Conservation (phyloP, 2,113 vertebrate species). For the Galemys pyrenaicus region DNA sequence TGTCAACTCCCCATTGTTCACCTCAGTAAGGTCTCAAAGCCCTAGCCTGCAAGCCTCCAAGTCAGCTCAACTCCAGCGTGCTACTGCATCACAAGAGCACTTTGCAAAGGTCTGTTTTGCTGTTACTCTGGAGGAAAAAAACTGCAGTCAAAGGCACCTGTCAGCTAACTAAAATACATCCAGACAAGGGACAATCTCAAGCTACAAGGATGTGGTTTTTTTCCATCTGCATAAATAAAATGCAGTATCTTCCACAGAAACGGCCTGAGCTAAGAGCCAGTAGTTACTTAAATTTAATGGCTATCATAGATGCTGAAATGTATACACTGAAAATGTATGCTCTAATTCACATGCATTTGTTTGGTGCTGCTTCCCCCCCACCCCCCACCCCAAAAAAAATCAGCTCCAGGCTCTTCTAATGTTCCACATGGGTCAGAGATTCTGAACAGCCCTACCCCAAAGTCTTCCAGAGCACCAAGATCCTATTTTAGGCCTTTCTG, state of each 20-base stretch:
- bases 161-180: neutral
- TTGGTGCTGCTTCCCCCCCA: neutral
- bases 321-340: neutral
- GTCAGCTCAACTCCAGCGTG: neutral
- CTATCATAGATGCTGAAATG: neutral
- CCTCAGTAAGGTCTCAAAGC: neutral
- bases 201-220: neutral
- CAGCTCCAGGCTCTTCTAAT: neutral
- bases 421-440: neutral
- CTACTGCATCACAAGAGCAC: conserved; percentile 1
- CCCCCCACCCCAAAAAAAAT: neutral
- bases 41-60: neutral
- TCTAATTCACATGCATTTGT: neutral
- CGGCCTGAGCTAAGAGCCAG: neutral
- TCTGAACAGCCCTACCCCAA: neutral
- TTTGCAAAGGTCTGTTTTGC: conserved; percentile 35
- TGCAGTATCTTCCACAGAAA: neutral
- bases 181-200: neutral
- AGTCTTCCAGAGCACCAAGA: neutral
- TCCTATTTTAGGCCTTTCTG: neutral
- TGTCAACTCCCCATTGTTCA: neutral
- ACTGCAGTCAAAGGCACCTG: neutral
- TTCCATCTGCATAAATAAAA: neutral
- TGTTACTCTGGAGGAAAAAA: conserved; percentile 31
- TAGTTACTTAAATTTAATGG: neutral